phyloP scores from a whole-genome alignment of 2,113 vertebrate species.

The Mastomys coucha region DNA sequence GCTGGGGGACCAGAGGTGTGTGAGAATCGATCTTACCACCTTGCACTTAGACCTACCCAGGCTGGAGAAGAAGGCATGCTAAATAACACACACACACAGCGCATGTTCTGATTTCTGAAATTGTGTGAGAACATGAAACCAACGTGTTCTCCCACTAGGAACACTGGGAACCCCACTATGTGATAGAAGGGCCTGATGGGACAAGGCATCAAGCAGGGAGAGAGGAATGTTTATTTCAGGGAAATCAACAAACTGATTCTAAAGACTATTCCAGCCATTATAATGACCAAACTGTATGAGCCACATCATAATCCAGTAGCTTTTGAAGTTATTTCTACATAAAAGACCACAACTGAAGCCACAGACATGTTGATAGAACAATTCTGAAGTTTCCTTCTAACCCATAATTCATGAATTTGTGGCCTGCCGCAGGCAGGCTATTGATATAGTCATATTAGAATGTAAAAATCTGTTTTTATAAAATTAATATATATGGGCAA shows the following conservation, averaged over 20 bases:
- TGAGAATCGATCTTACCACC: not conserved
- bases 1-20: not conserved
- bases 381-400: not conserved
- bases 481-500: constrained; percentile 11
- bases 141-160: not conserved
- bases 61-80: not conserved
- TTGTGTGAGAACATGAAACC: not conserved
- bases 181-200: not conserved
- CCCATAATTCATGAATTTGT: not conserved
- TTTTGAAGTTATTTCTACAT: constrained; percentile 41
- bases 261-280: not conserved
- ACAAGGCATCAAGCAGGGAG: rapidly evolving
- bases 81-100: not conserved
- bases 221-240: not conserved
- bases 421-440: not conserved
- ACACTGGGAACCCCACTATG: not conserved
- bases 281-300: not conserved
- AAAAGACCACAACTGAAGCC: not conserved
- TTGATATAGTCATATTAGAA: not conserved
- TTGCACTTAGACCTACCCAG: not conserved
- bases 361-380: not conserved
- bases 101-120: constrained; percentile 21
- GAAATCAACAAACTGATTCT: not conserved
- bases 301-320: not conserved
- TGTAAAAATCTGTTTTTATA: constrained; percentile 22